Base-by-base conservation (phyloP, 2,888 invertebrate species). In the Xylocampa areola region DNA sequence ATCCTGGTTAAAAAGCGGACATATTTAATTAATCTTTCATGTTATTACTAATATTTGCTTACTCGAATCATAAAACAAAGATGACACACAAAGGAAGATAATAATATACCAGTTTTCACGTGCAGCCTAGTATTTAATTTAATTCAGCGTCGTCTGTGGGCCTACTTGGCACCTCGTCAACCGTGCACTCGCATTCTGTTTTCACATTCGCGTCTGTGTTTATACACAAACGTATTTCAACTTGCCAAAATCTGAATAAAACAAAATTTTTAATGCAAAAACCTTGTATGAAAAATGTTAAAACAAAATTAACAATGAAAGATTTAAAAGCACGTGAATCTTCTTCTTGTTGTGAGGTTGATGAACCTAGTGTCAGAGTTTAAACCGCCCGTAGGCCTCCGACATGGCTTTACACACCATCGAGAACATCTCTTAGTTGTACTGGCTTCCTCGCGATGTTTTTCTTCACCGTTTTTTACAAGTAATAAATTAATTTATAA, bases 151-250 rank as follows among this genome's bases (percentile, higher is more conserved):
- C 72, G 75, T 45, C 58, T 58, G 44, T 27, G 62, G 63, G 54
- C 80, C 80, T 76, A 81, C 64, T 84, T 84, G 84, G 84, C 84
- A 82, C 57, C 35, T 53, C 58, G 52, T 77, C 84, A 84, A 80
- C 57, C 45, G 36, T 77, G 74, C 82, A 80, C 68, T 71, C 58
- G 66, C 68, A 79, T 80, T 76, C 75, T 67, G 27, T 7, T n/a
- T n/a, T n/a, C 7, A 10, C 10, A 21, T 2, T 44, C 61, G 11
- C 44, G 27, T 47, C 77, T 61, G 55, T 76, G 71, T 73, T 67
- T 78, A 68, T 67, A 72, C 49, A 74, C 72, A 80, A 73, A 64
- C 68, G 57, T 76, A 74, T 69, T 68, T 71, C 17, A 66, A 61
- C 44, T 52, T 55, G 54, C 53, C 63, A 62, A 57, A 59, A 55